Evolutionary conservation across 2,888 invertebrate species (phyloP), one percentile per base, ranked within the genome.

Genomic region (Lamproptera curius): DNA sequence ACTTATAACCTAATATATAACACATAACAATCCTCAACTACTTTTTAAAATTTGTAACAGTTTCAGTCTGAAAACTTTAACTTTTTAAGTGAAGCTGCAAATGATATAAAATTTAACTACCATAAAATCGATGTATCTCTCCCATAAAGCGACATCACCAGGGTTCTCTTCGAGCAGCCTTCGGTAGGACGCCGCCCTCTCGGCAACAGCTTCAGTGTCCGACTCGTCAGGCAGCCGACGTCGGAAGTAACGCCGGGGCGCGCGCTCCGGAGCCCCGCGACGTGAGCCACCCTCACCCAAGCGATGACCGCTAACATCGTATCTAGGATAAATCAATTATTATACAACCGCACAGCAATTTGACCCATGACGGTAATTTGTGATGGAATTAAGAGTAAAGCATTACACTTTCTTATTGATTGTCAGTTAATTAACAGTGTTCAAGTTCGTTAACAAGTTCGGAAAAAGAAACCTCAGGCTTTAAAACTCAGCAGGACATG

Each of bases 121-220:
- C 70, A 74, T 75, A 46, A 78, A 80, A 33, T 72, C 65, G 0
- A 82, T 65, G 52, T 67, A 77, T 13, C 54, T 59, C 45, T 78
- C 63, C 82, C 82, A 81, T 5, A 77, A 61, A 5, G 50, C 50
- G n/a, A 61, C 61, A 52, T 80, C 76, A 2, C 13, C 11, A 0
- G 81, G 77, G 2, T 52, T 37, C n/a, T 57, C 65, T 1, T 62
- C 62, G 17, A 82, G 64, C 65, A 71, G 52, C 16, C 59, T 63
- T 15, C 71, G 70, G 56, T 61, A 68, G 36, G 69, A 65, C 28
- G 57, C 57, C n/a, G 55, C 62, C 23, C 78, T 73, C 54, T 61
- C 63, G 4, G 62, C 62, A 10, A 61, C 55, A 51, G 56, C 61
- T 36, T 56, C 42, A 15, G 50, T 42, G 20, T 61, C 55, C 38